Evolutionary conservation across 2,888 invertebrate genomes (phyloP), one percentile per base, ranked within the genome.

Genomic region (Periphyllus acericola): DNA sequence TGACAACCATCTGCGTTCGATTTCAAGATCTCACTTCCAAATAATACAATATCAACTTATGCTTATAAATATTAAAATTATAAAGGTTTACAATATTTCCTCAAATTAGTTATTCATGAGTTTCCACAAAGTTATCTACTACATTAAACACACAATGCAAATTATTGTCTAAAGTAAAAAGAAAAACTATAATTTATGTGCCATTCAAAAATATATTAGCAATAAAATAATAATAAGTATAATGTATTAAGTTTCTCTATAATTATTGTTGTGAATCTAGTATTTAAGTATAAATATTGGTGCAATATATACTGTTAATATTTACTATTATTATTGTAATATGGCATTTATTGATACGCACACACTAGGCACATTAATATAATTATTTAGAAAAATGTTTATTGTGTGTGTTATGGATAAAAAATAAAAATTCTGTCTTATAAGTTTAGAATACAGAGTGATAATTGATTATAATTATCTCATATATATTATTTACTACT

Each of bases 1-100:
- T 89, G 66, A 89, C 89, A 21, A 87, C 89, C 21, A 71, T 89
- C 25, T 89, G 89, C 80, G 89, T 89, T 66, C 71, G 89, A 79
- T 88, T 89, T 87, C 89, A 89, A 84, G 89, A 89, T 60, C 80
- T 87, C 40, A 81, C 87, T 19, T 78, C 76, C 2, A 85, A 85
- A 46, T 85, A 84, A 60, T 66, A 19, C 4, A 46, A 32, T 36
- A 46, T 46, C 11, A 46, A 46, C 11, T 46, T 68, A 29, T 60
- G 60, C 21, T 52, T 46, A 71, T 21, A 71, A 68, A 29, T 66
- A 66, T 21, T 66, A 29, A 52, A 68, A 46, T 68, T 29, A 9
- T 66, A 68, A 84, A 14, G 32, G 8, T 36, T 75, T 21, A 60
- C 21, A n/a, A 60, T 29, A 75, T 75, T 83, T 32, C 29, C 29